These are phyloP conservation scores for Xestia ashworthii DNA, from an alignment of 2,888 invertebrate species.

Conservation along the genomic window DNA sequence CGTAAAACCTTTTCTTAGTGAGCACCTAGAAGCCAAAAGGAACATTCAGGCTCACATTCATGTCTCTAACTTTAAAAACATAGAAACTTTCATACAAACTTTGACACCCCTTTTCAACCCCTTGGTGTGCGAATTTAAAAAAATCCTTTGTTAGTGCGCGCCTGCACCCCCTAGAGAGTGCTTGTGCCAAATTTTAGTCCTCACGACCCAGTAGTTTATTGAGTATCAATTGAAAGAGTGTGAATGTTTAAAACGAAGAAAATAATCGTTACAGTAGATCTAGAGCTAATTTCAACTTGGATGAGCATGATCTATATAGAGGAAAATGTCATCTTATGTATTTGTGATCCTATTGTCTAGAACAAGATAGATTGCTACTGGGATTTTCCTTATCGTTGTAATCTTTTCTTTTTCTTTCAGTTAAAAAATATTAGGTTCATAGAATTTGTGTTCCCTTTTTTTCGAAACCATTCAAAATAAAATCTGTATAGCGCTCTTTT, in stretches of 20 bases:
- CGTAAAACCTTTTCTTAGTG: too few relatives aligned
- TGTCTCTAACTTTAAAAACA: too few relatives aligned
- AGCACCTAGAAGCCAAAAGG: too few relatives aligned
- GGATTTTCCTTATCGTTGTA: constrained; percentile 1
- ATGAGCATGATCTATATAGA: background rate
- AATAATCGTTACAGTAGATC: background rate
- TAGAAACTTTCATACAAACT: too few relatives aligned
- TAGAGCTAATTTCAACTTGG: background rate
- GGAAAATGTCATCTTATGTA: background rate
- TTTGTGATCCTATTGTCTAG: background rate
- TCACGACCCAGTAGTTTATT: too few relatives aligned
- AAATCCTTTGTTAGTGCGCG: too few relatives aligned
- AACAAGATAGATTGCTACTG: background rate
- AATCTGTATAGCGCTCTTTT: background rate
- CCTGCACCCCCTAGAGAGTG: too few relatives aligned
- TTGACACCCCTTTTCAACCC: too few relatives aligned
- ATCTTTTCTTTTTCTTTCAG: background rate
- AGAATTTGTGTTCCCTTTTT: background rate
- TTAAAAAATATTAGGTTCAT: background rate
- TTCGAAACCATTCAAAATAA: background rate
- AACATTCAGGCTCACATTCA: too few relatives aligned
- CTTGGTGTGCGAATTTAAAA: too few relatives aligned
- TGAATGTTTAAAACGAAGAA: background rate
- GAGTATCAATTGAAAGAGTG: background rate
- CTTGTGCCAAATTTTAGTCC: too few relatives aligned